phyloP scores from a whole-genome alignment of 2,888 invertebrate genomes.

The Harpalus rubripes region DNA sequence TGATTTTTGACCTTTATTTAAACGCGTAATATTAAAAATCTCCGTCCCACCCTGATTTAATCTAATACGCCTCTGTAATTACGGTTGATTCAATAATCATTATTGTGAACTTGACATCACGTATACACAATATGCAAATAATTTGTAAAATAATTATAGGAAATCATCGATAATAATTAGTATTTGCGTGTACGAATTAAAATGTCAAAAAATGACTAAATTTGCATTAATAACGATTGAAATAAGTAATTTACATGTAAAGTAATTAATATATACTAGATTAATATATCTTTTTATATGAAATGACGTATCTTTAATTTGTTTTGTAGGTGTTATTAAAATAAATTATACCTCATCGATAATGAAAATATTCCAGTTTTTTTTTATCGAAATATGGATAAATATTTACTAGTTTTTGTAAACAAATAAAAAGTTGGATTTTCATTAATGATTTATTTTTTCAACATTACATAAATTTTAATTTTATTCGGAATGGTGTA shows the following conservation, averaged over 20 bases:
- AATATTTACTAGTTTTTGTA: constrained; percentile 9
- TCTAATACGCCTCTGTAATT: constrained; percentile 2
- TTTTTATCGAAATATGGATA: background rate
- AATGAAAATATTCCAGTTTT: constrained; percentile 14
- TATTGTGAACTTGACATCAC: constrained; percentile 2
- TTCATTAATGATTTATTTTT: background rate
- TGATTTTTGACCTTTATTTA: constrained; percentile 5
- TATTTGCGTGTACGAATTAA: constrained; percentile 12
- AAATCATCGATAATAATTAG: constrained; percentile 14
- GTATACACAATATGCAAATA: constrained; percentile 16
- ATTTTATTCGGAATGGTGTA: too few relatives aligned
- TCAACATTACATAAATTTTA: background rate
- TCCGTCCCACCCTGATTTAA: background rate
- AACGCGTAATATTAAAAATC: background rate
- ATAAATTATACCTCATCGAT: constrained; percentile 18
- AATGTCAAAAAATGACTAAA: constrained; percentile 20
- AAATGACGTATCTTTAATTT: constrained; percentile 1
- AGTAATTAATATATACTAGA: constrained; percentile 8
- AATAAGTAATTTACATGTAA: constrained; percentile 29
- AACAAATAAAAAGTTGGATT: background rate
- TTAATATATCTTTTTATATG: constrained; percentile 4
- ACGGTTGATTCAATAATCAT: background rate
- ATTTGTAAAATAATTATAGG: constrained; percentile 4
- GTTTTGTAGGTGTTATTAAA: constrained; percentile 18
- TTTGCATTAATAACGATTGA: constrained; percentile 23